Evolutionary conservation across 2,888 invertebrate genomes (phyloP), one percentile per base, ranked within the genome.

Genomic region (Embidobia sp.): DNA sequence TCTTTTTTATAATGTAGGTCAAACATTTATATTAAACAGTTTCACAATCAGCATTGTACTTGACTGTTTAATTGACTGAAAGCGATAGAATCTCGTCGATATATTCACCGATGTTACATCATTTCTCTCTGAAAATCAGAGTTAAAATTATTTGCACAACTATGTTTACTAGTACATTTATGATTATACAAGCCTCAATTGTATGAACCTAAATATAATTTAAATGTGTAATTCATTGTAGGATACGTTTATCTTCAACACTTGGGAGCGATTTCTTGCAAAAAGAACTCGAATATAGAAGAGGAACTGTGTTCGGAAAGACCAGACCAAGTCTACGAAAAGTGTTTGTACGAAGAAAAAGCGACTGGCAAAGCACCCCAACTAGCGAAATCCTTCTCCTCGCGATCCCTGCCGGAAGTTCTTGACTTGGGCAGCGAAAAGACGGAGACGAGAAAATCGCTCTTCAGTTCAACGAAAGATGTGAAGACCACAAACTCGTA

Each of bases 171-270:
- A n/a, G n/a, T n/a, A n/a, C n/a, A n/a, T n/a, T n/a, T n/a, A n/a
- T n/a, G n/a, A n/a, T n/a, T n/a, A n/a, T n/a, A n/a, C n/a, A n/a
- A n/a, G n/a, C n/a, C n/a, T n/a, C n/a, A n/a, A n/a, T n/a, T n/a
- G n/a, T n/a, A n/a, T n/a, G n/a, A n/a, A n/a, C n/a, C n/a, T n/a
- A n/a, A n/a, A n/a, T n/a, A n/a, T n/a, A n/a, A n/a, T n/a, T n/a
- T n/a, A n/a, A n/a, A n/a, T n/a, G n/a, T n/a, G n/a, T n/a, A n/a
- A 22, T 22, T 22, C 6, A 4, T 22, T 22, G 3, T 6, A 22
- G 93, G 93, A 33, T 93, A 90, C 79, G 90, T 93, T 0, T 92
- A 92, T 81, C 85, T 93, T 11, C 91, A 91, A 81, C 90, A 92
- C 81, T 80, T 92, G 48, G 92, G 92, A 82, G 90, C 91, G 1